Evolutionary conservation across 2,888 invertebrate genomes (phyloP), one percentile per base, ranked within the genome.

Genomic region (Autographa pulchrina): DNA sequence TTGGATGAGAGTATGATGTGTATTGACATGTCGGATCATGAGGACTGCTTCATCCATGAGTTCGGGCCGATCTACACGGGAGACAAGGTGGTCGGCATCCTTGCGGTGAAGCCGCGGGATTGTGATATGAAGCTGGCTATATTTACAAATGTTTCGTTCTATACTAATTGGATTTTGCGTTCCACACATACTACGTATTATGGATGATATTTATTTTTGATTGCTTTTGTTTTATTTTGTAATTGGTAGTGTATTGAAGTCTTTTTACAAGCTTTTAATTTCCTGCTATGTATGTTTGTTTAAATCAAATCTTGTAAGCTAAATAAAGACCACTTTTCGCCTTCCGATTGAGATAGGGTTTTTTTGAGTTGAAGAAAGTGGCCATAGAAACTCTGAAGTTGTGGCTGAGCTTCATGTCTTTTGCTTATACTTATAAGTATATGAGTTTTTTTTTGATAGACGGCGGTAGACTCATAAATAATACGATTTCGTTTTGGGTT

Each of bases 31-130:
- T 87, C 92, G 0, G 72, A 80, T 0, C 84, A 93, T n/a, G 88
- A 90, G 0, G 93, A 94, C 20, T 95, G 95, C 68, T 95, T 95
- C 16, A 73, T 92, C 0, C 90, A 93, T 3, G 95, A 95, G 41
- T 95, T 94, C 69, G 95, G 95, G 0, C 95, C 95, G 0, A 58
- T 95, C 0, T 95, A 85, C 68, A 41, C 62, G 7, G 86, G 75
- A 0, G 91, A 94, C 52, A 93, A 90, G 61, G 75, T 95, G 2
- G 89, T 92, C 0, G 95, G 95, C 0, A 81, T 95, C 0, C 70
- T 95, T 20, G 86, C 92, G 0, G 82, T 91, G 35, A 91, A 87
- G 58, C 94, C 95, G 0, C 83, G 81, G 9, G 92, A 93, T 2
- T 94, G 94, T 63, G 92, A 92, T 0, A 86, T 82, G 4, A 89